Conservation (phyloP, 2,113 vertebrate species). For the Megaleporinus macrocephalus region DNA sequence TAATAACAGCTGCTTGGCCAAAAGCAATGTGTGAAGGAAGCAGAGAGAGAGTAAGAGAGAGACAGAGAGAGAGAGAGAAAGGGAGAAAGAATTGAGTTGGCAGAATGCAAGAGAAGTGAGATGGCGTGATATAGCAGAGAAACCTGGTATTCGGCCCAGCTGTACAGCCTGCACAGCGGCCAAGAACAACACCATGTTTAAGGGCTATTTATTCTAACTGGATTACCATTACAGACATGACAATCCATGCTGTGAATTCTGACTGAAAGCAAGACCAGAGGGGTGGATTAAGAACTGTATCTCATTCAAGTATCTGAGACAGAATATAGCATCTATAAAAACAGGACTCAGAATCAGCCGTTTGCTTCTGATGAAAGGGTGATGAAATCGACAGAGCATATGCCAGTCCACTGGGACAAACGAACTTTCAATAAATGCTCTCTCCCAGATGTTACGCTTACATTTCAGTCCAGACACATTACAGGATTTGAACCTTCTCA, state of each 20-base stretch:
- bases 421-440: neutral
- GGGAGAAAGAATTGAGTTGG: slow-evolving; percentile 44
- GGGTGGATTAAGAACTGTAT: slow-evolving; percentile 48
- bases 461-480: neutral
- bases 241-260: slow-evolving; percentile 50
- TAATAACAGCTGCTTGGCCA: slow-evolving; percentile 67
- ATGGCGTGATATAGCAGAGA: slow-evolving; percentile 68
- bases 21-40: slow-evolving; percentile 47
- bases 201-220: slow-evolving; percentile 67
- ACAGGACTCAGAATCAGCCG: slow-evolving; percentile 51
- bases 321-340: slow-evolving; percentile 62
- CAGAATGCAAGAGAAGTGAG: slow-evolving; percentile 66
- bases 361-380: slow-evolving; percentile 46
- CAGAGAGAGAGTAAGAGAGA: slow-evolving; percentile 47
- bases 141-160: slow-evolving; percentile 59
- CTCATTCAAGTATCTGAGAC: slow-evolving; percentile 62
- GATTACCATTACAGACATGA: slow-evolving; percentile 66
- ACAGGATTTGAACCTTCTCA: neutral
- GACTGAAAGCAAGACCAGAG: slow-evolving; percentile 45
- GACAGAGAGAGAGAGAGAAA: slow-evolving; percentile 44
- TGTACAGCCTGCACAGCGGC: slow-evolving; percentile 60
- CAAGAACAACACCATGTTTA: slow-evolving; percentile 75
- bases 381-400: slow-evolving; percentile 2
- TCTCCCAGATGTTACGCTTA: neutral
- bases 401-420: neutral